Percentiles rank a stretch among this genome's conserved stretches.
Evolutionary conservation across 2,888 invertebrate genomes (phyloP).

Genomic region (Nasonovia ribisnigri): DNA sequence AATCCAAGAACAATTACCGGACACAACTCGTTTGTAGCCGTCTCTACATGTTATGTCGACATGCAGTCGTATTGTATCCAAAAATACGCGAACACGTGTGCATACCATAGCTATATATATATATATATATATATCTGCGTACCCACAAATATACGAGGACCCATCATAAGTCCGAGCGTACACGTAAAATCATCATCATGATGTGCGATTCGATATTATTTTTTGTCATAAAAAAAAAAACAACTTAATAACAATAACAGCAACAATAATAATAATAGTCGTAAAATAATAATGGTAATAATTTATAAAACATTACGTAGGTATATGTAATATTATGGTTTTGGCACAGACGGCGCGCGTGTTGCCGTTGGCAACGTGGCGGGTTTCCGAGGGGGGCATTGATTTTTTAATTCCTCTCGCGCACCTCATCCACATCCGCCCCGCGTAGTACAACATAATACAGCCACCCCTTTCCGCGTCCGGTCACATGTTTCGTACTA

Average conservation of each 20-base stretch:
- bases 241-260: neutral
- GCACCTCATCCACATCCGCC: neutral
- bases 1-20: neutral
- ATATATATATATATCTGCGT: neutral
- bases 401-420: slow-evolving; percentile 57
- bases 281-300: neutral
- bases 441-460: neutral
- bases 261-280: neutral
- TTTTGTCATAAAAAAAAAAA: neutral
- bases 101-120: neutral
- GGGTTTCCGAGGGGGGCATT: slow-evolving; percentile 37
- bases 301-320: neutral
- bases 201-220: neutral
- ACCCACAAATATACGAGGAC: neutral
- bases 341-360: slow-evolving; percentile 52
- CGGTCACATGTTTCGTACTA: slow-evolving; percentile 40
- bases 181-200: neutral
- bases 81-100: neutral
- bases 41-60: neutral
- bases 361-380: slow-evolving; percentile 54
- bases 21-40: neutral
- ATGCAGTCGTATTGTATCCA: neutral
- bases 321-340: neutral
- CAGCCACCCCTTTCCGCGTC: neutral
- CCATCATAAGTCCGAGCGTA: neutral